Evolutionary conservation across 2,113 vertebrate species (phyloP), one percentile per base, ranked within the genome.

Genomic region (Gnathochromis pfefferi): DNA sequence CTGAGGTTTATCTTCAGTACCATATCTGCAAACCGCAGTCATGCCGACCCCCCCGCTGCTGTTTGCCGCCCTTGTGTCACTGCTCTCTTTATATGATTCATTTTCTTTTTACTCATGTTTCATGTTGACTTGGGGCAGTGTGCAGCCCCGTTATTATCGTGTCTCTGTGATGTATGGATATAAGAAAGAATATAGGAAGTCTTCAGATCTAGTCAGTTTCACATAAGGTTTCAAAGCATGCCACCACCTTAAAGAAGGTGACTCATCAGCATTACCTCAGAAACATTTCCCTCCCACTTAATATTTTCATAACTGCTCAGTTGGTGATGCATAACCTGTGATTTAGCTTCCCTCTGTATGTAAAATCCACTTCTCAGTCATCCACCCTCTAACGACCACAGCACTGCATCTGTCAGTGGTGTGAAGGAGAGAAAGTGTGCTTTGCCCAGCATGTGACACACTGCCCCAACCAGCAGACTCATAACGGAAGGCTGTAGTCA

Each of bases 371-470:
- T 19, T 75, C 58, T 82, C 38, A 65, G 68, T n/a, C 55, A 26
- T 63, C 45, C 31, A 33, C 47, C 42, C 33, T 21, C 9, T 47
- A 31, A 68, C 2, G 16, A 45, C 60, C 31, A n/a, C 28, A 23
- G 73, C 9, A 3, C 45, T 4, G 9, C 47, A 12, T 81, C 82
- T 80, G 80, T 70, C 47, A 17, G 42, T 21, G 40, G 3, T 14
- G 35, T 45, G 81, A 75, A 80, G 85, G 81, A 57, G 79, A 47
- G 82, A 82, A 38, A 57, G 26, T 83, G 80, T 53, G n/a, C 9
- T 47, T 85, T 78, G 35, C 81, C 35, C 55, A 63, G 51, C 84
- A 31, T 85, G 85, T 89, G 90, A 88, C 92, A 91, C 87, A 83
- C 54, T 89, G 86, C 63, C 81, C 87, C 12, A 26, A 86, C 53